Evolutionary conservation across 2,888 invertebrate species (phyloP).

Genomic region (Drosophila fulvimacula): DNA sequence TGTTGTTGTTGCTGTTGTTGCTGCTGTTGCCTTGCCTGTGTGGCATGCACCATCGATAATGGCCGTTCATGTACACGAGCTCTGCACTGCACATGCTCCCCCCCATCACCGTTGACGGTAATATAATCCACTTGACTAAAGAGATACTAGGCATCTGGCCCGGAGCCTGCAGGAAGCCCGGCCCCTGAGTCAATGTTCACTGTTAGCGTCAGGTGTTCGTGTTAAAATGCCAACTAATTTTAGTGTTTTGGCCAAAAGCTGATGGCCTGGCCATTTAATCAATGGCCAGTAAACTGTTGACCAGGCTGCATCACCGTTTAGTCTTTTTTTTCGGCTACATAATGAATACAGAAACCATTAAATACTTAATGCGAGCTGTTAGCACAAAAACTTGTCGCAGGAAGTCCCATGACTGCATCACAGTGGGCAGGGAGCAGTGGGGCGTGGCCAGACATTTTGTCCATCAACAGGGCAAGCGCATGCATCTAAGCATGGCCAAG

Average conservation of each 20-base stretch:
- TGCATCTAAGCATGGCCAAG: constrained; percentile 57
- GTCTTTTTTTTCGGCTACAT: constrained; percentile 42
- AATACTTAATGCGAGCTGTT: constrained; percentile 63
- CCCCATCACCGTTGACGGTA: constrained; percentile 20
- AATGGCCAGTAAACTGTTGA: constrained; percentile 64
- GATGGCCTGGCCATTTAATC: constrained; percentile 62
- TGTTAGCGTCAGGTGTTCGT: constrained; percentile 76
- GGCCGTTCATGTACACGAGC: constrained; percentile 40
- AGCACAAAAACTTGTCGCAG: constrained; percentile 67
- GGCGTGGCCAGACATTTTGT: constrained; percentile 59
- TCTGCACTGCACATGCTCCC: neutral
- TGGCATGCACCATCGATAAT: constrained; percentile 67
- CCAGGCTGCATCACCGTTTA: constrained; percentile 17
- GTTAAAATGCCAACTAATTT: constrained; percentile 81
- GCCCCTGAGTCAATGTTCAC: constrained; percentile 23
- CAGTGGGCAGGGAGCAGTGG: neutral
- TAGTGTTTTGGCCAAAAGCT: constrained; percentile 69
- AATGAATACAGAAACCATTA: constrained; percentile 75
- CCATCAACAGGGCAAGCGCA: constrained; percentile 29
- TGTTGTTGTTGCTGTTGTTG: constrained; percentile 26
- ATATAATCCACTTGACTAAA: constrained; percentile 74
- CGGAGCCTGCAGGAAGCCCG: constrained; percentile 53
- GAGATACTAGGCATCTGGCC: constrained; percentile 53
- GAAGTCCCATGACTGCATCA: constrained; percentile 48
- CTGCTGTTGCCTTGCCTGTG: constrained; percentile 15